These are phyloP conservation scores for Murina feae DNA, from an alignment of 2,113 vertebrate genomes.

Conservation along the genomic window DNA sequence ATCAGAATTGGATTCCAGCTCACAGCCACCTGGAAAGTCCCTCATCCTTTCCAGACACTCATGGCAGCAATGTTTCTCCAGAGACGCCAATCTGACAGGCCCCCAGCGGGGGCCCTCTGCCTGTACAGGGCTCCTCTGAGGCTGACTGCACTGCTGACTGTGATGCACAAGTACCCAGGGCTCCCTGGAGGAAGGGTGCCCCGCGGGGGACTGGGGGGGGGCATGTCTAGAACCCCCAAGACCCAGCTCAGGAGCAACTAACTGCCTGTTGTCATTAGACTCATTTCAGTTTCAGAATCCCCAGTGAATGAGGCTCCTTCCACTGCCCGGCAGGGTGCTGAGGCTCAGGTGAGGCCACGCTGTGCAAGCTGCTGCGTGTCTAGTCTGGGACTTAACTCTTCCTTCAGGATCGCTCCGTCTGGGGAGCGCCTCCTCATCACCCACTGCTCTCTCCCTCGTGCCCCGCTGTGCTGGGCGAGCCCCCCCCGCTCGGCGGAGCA, in stretches of 20 bases:
- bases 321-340: rapidly evolving
- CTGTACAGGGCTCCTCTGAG: neutral
- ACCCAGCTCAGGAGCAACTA: too few relatives aligned
- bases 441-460: neutral
- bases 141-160: too few relatives aligned
- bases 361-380: rapidly evolving
- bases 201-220: neutral
- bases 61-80: rapidly evolving
- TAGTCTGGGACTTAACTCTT: neutral
- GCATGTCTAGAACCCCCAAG: neutral
- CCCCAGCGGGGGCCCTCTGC: neutral
- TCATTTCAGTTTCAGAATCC: neutral
- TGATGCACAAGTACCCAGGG: neutral
- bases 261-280: rapidly evolving
- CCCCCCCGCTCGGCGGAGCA: too few relatives aligned
- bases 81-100: neutral
- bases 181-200: neutral
- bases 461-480: neutral
- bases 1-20: neutral
- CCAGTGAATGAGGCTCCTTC: rapidly evolving
- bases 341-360: neutral
- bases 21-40: neutral
- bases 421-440: neutral
- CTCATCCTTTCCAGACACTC: neutral
- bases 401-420: rapidly evolving